phyloP scores from a whole-genome alignment of 53 echinoderm and acorn worm species.

The Pentamera pediparva region DNA sequence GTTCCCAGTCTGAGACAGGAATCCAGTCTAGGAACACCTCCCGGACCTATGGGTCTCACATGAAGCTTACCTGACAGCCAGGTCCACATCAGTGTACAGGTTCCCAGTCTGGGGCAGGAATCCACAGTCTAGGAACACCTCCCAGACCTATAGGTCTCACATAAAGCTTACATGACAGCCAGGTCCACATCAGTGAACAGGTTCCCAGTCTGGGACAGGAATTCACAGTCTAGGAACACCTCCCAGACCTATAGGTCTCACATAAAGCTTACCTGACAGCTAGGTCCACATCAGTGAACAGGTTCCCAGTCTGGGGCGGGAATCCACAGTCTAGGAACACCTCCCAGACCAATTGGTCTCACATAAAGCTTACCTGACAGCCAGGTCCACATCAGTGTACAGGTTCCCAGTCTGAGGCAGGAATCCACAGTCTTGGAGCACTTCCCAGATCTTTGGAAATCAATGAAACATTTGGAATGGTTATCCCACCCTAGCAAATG shows the following conservation, averaged over 20 bases:
- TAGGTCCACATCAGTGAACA: constrained; percentile 69
- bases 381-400: constrained; percentile 70
- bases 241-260: constrained; percentile 7
- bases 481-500: no score
- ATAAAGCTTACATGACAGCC: constrained; percentile 90
- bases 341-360: no score
- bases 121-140: constrained; percentile 57
- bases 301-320: constrained; percentile 84
- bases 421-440: constrained; percentile 70
- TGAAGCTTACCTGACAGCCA: constrained; percentile 76
- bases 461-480: neutral
- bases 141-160: constrained; percentile 85
- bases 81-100: constrained; percentile 64
- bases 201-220: constrained; percentile 89
- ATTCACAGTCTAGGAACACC: constrained; percentile 36
- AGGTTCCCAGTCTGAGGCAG: constrained; percentile 90
- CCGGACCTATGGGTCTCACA: no score
- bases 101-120: constrained; percentile 89
- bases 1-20: no score
- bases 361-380: constrained; percentile 93
- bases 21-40: no score
- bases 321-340: no score
- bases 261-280: constrained; percentile 67
- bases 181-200: constrained; percentile 70
- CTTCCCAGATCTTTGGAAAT: constrained; percentile 68